Conservation (phyloP, 2,888 invertebrate species). For the Cerceris rybyensis region DNA sequence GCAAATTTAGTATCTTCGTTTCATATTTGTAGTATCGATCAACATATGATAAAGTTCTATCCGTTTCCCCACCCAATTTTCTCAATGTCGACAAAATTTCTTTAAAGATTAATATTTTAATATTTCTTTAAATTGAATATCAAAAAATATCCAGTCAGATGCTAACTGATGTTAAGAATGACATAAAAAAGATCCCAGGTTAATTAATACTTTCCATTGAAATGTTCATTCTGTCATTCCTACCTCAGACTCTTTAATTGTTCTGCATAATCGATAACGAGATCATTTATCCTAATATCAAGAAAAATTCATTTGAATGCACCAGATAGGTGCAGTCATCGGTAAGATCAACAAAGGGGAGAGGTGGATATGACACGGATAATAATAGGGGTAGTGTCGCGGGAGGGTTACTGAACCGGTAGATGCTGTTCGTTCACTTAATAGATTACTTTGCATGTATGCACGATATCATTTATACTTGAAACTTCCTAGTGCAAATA, state of each 20-base stretch:
- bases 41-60: background rate
- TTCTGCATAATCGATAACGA: background rate
- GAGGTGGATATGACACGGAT: conserved; percentile 59
- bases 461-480: conserved; percentile 8
- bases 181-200: background rate
- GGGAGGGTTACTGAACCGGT: conserved; percentile 62
- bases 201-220: background rate
- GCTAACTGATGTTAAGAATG: too few relatives aligned
- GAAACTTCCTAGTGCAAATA: background rate
- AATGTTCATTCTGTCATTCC: background rate
- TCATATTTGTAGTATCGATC: background rate
- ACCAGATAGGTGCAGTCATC: conserved; percentile 10
- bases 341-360: conserved; percentile 47
- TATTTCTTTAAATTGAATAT: background rate
- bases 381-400: conserved; percentile 63
- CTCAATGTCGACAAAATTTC: background rate
- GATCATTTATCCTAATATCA: background rate
- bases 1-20: background rate
- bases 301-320: background rate
- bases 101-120: background rate
- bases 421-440: conserved; percentile 39
- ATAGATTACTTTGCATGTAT: conserved; percentile 34
- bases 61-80: background rate
- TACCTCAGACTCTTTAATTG: background rate
- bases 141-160: too few relatives aligned